Conservation (phyloP, 2,113 vertebrate genomes). For the Pseudonaja textilis region DNA sequence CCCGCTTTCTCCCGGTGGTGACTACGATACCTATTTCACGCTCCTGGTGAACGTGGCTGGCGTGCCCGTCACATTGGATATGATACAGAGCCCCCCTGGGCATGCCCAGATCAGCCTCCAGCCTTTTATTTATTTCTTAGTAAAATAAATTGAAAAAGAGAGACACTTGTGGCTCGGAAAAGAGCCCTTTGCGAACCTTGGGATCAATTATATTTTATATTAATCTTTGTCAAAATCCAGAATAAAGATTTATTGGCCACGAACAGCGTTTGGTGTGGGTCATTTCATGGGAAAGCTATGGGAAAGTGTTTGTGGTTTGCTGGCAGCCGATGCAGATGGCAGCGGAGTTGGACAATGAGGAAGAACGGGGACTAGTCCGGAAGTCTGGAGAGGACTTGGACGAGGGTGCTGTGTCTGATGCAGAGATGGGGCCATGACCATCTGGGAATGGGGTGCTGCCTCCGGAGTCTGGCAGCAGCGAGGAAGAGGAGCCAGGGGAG, state of each 20-base stretch:
- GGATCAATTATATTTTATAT: not conserved
- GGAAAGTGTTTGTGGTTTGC: no score
- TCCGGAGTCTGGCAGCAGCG: no score
- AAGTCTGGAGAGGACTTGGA: no score
- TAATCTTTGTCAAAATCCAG: not conserved
- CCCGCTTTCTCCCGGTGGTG: slow-evolving; percentile 79
- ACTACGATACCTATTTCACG: slow-evolving; percentile 86
- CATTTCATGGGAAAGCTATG: not conserved
- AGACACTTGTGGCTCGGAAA: not conserved
- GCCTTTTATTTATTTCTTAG: slow-evolving; percentile 60
- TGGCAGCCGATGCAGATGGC: no score
- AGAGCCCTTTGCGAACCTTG: not conserved
- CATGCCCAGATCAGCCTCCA: slow-evolving; percentile 79
- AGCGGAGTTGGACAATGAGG: no score
- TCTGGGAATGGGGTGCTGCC: no score
- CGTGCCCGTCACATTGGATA: slow-evolving; percentile 76
- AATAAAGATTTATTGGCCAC: not conserved
- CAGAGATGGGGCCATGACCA: no score
- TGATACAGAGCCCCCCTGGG: slow-evolving; percentile 77
- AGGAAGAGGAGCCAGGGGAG: no score
- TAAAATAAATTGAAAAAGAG: not conserved
- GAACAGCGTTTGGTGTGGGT: rapidly evolving
- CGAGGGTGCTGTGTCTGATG: no score
- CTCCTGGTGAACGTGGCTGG: slow-evolving; percentile 68
- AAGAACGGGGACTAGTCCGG: no score